Evolutionary conservation across 2,888 invertebrate species (phyloP).

Genomic region (Tigriopus californicus): DNA sequence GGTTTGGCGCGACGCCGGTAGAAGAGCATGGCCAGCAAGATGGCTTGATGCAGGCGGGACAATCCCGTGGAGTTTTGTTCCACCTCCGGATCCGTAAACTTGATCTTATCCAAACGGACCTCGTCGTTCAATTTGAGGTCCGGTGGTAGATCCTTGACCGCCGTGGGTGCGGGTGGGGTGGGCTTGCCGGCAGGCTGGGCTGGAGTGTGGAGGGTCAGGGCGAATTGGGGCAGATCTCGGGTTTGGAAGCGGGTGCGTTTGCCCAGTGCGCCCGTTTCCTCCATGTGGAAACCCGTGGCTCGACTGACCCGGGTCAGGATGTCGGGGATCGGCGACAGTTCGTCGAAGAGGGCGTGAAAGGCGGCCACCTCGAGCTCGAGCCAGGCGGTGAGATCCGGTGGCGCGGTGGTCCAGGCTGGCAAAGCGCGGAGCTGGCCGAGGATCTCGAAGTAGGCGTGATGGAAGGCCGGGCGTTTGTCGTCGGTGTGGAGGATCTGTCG

Average conservation of each 20-base stretch:
- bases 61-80: slow-evolving; percentile 23
- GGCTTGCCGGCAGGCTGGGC: neutral
- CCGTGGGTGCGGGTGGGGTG: neutral
- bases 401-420: too few relatives aligned
- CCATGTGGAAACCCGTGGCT: slow-evolving; percentile 27
- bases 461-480: too few relatives aligned
- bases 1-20: neutral
- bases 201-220: slow-evolving; percentile 5
- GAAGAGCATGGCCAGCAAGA: neutral
- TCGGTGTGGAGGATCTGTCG: too few relatives aligned
- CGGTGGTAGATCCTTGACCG: slow-evolving; percentile 21
- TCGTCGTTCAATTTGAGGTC: slow-evolving; percentile 65
- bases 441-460: too few relatives aligned
- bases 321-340: slow-evolving; percentile 46
- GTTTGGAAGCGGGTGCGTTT: slow-evolving; percentile 75
- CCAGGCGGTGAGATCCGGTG: slow-evolving; percentile 21
- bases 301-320: slow-evolving; percentile 43
- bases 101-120: slow-evolving; percentile 55
- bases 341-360: slow-evolving; percentile 50
- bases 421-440: too few relatives aligned
- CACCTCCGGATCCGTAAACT: slow-evolving; percentile 37
- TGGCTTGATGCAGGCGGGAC: neutral
- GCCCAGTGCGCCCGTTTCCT: slow-evolving; percentile 49
- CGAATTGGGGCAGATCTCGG: slow-evolving; percentile 30
- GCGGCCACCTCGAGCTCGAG: slow-evolving; percentile 40